Evolutionary conservation across 2,113 vertebrate genomes (phyloP), one percentile per base, ranked within the genome.

Genomic region (Balaeniceps rex): DNA sequence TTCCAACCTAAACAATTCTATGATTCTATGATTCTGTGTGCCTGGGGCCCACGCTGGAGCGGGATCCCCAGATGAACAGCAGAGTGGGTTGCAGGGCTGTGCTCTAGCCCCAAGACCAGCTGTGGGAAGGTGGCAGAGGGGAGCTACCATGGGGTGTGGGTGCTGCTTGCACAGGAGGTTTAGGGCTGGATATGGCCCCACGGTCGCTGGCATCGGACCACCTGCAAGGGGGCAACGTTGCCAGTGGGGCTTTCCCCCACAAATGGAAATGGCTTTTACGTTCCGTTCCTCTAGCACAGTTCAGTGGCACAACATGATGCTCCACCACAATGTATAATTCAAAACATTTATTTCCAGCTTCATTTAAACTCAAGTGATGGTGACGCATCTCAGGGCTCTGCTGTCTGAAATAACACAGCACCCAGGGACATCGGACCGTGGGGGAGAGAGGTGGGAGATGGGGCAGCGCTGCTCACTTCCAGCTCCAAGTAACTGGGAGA

Each of bases 131-230:
- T 33, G 38, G 46, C 21, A 58, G 38, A 47, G 36, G 17, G 33
- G 31, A 68, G 40, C 19, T 61, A 61, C 40, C 2, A 0, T 60
- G 38, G 44, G 31, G 26, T 51, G 36, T 38, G 65, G 14, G 51
- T 60, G 57, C 51, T 54, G 29, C 33, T 91, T 1, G 1, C 24
- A 31, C 3, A 7, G 68, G 38, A 52, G 38, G 19, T 42, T 66
- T 47, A 61, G 46, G 34, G 42, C 65, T 71, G 51, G 36, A 38
- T 38, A 46, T 25, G 55, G 31, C 23, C 36, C 33, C 36, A 15
- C 0, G 1, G 47, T 38, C 4, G 2, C 42, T 65, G 72, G 36
- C 36, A 71, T 31, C 0, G 0, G 36, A 72, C 19, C 11, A 28
- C 9, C 49, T 60, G 29, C 0, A 3, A 82, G n/a, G n/a, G 15